Conservation (phyloP, 2,113 vertebrate species). For the Callaeas wilsoni region DNA sequence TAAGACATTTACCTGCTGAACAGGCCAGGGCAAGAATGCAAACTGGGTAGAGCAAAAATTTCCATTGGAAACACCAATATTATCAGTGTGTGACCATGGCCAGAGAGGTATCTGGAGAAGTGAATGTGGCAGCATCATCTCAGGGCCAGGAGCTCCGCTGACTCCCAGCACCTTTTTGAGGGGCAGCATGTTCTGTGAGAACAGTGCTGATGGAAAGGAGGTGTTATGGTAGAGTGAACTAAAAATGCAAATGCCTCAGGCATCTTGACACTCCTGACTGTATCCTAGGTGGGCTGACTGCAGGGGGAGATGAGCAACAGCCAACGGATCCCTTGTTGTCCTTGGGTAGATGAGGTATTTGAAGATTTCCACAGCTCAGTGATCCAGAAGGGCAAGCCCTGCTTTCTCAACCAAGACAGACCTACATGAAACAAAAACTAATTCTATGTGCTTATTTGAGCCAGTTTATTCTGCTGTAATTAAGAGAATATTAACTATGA, state of each 20-base stretch:
- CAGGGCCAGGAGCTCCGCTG: background rate
- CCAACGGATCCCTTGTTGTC: accelerated
- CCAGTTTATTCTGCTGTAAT: background rate
- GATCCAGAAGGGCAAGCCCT: background rate
- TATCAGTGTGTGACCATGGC: background rate
- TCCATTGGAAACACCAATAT: background rate
- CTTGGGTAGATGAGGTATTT: background rate
- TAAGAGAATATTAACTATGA: background rate
- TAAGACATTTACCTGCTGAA: background rate
- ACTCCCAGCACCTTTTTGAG: background rate
- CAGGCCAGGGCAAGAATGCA: background rate
- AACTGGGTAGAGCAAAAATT: background rate
- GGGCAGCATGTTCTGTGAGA: background rate
- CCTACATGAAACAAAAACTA: background rate
- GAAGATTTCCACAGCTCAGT: background rate
- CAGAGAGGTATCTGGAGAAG: background rate
- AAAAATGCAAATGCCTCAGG: background rate
- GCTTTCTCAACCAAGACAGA: background rate
- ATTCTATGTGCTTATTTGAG: background rate
- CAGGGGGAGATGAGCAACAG: background rate
- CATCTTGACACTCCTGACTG: background rate
- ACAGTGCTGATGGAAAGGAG: background rate
- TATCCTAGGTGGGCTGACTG: background rate
- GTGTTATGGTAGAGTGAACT: background rate
- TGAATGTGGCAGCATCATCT: background rate